Evolutionary conservation across 2,888 invertebrate species (phyloP).

Genomic region (Acanthacorydalis orientalis): DNA sequence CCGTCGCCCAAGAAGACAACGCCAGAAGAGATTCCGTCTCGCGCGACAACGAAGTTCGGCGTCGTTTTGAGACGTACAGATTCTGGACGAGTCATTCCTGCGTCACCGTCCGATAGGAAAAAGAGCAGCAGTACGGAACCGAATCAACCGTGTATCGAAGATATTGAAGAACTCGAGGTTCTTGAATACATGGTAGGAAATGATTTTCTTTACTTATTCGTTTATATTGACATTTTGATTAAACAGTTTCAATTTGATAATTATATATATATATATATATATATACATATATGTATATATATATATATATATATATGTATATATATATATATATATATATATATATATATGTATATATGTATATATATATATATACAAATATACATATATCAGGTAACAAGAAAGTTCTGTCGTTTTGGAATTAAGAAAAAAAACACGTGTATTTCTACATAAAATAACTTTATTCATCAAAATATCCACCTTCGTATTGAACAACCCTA

Average conservation of each 20-base stretch:
- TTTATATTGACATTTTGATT: slow-evolving; percentile 1
- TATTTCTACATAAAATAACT: too few species aligned
- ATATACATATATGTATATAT: too few species aligned
- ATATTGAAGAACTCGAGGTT: slow-evolving; percentile 51
- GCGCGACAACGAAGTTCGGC: slow-evolving; percentile 41
- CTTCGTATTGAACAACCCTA: too few species aligned
- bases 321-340: too few species aligned
- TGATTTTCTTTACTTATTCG: slow-evolving; percentile 6
- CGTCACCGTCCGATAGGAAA: slow-evolving; percentile 27
- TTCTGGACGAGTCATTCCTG: slow-evolving; percentile 27
- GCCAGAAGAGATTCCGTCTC: slow-evolving; percentile 16
- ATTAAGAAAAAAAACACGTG: too few species aligned
- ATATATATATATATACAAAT: too few species aligned
- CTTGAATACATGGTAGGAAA: slow-evolving; percentile 51
- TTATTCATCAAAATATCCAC: too few species aligned
- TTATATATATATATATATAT: too few species aligned
- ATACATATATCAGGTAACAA: too few species aligned
- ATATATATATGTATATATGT: too few species aligned
- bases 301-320: too few species aligned
- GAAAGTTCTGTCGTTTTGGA: too few species aligned
- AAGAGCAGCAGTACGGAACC: slow-evolving; percentile 28
- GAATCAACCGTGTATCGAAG: slow-evolving; percentile 47
- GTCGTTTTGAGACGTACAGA: slow-evolving; percentile 44
- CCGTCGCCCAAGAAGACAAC: not conserved
- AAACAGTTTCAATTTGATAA: not conserved